These are phyloP conservation scores for Parnassius apollo DNA, from an alignment of 2,888 invertebrate species.

Conservation along the genomic window DNA sequence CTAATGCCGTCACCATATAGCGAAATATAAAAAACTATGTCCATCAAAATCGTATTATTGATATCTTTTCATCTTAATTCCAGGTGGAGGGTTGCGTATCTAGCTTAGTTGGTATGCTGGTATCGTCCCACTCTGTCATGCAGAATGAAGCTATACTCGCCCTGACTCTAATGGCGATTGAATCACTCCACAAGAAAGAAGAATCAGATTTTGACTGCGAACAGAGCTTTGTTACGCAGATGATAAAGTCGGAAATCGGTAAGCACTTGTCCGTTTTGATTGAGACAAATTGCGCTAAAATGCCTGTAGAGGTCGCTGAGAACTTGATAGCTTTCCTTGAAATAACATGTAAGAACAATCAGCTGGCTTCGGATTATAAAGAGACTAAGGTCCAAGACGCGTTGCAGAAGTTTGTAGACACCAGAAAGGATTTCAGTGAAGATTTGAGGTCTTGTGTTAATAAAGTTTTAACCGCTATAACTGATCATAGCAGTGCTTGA, in stretches of 20 bases:
- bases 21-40: slow-evolving; percentile 41
- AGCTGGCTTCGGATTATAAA: slow-evolving; percentile 57
- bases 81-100: slow-evolving; percentile 85
- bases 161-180: slow-evolving; percentile 82
- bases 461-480: slow-evolving; percentile 46
- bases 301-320: slow-evolving; percentile 73
- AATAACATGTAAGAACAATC: slow-evolving; percentile 62
- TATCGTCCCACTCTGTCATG: slow-evolving; percentile 92
- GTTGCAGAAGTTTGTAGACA: slow-evolving; percentile 55
- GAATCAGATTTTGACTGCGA: slow-evolving; percentile 48
- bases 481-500: slow-evolving; percentile 37
- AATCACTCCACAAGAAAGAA: slow-evolving; percentile 46
- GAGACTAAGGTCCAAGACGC: slow-evolving; percentile 57
- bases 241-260: slow-evolving; percentile 77
- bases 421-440: slow-evolving; percentile 55
- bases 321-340: slow-evolving; percentile 75
- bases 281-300: slow-evolving; percentile 69
- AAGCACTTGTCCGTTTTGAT: slow-evolving; percentile 72
- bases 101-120: slow-evolving; percentile 90
- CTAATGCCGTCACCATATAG: too few relatives aligned
- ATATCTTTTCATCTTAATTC: slow-evolving; percentile 35
- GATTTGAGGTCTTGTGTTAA: slow-evolving; percentile 50
- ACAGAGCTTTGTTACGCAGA: slow-evolving; percentile 51
- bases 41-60: slow-evolving; percentile 82
- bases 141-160: slow-evolving; percentile 91